These are phyloP conservation scores for Alitta virens DNA, from an alignment of 2,888 invertebrate species.

Conservation along the genomic window DNA sequence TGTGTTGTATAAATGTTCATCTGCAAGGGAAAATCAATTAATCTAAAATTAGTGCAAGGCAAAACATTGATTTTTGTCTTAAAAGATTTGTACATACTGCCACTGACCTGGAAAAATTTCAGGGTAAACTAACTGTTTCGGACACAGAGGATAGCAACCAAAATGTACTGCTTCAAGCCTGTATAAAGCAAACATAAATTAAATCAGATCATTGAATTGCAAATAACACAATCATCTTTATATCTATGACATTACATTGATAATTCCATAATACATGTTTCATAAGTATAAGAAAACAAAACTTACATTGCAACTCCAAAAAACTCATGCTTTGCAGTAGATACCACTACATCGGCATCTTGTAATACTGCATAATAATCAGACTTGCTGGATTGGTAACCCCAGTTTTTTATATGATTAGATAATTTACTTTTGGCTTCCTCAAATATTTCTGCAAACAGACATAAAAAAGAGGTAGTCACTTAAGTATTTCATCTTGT, in stretches of 20 bases:
- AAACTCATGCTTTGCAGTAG: conserved; percentile 74
- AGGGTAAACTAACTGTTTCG: conserved; percentile 70
- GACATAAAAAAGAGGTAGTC: no score
- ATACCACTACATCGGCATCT: conserved; percentile 67
- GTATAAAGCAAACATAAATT: conserved; percentile 16
- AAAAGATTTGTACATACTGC: background rate
- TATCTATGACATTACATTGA: no score
- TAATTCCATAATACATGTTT: background rate
- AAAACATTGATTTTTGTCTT: background rate
- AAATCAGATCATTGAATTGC: background rate
- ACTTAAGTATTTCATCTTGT: no score
- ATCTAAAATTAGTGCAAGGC: background rate
- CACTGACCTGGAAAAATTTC: conserved; percentile 66
- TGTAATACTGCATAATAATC: conserved; percentile 64
- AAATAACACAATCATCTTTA: background rate
- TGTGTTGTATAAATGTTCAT: conserved; percentile 65
- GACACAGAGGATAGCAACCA: conserved; percentile 72
- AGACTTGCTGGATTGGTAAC: conserved; percentile 62
- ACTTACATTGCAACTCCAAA: conserved; percentile 74
- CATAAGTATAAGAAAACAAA: background rate
- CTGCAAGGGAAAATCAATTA: conserved; percentile 35
- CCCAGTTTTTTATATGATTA: conserved; percentile 63
- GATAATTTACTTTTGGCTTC: conserved; percentile 59
- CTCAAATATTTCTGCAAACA: conserved; percentile 60
- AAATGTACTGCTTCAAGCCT: conserved; percentile 70